Evolutionary conservation across 2,113 vertebrate species (phyloP).

Genomic region (Hippocampus mohnikei): DNA sequence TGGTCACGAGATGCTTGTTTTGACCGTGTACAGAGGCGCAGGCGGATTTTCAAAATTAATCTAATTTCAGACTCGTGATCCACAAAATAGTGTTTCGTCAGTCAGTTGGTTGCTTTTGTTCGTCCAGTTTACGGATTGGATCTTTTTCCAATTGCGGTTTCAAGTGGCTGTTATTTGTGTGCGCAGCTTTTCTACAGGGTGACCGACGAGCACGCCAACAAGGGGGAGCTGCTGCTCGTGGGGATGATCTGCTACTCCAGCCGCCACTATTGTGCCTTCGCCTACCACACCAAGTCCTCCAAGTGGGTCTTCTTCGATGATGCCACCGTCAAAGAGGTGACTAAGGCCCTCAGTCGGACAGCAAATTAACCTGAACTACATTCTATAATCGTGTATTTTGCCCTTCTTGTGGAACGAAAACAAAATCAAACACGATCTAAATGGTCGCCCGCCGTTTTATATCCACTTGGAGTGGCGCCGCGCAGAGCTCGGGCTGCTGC

Average conservation of each 20-base stretch:
- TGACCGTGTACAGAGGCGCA: no score
- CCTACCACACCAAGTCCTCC: slow-evolving; percentile 91
- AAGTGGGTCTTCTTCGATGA: slow-evolving; percentile 98
- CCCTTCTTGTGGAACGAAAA: not conserved
- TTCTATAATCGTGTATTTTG: not conserved
- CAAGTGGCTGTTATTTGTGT: slow-evolving; percentile 24
- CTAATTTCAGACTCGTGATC: no score
- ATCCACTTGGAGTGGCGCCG: not conserved
- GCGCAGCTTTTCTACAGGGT: slow-evolving; percentile 91
- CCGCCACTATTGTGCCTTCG: slow-evolving; percentile 94
- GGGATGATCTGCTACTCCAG: slow-evolving; percentile 96
- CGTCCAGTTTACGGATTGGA: no score
- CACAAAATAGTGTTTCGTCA: no score
- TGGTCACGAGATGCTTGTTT: no score
- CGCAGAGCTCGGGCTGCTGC: not conserved
- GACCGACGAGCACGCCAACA: slow-evolving; percentile 91
- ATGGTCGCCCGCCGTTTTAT: not conserved
- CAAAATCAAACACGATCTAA: not conserved
- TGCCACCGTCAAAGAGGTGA: slow-evolving; percentile 96
- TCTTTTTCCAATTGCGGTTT: slow-evolving; percentile 17
- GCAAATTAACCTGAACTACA: no score
- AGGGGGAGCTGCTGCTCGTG: slow-evolving; percentile 86
- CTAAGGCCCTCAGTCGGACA: not conserved
- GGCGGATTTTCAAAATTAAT: no score
- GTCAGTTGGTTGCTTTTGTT: no score